Evolutionary conservation across 2,113 vertebrate species (phyloP).

Genomic region (Artemisiospiza belli): DNA sequence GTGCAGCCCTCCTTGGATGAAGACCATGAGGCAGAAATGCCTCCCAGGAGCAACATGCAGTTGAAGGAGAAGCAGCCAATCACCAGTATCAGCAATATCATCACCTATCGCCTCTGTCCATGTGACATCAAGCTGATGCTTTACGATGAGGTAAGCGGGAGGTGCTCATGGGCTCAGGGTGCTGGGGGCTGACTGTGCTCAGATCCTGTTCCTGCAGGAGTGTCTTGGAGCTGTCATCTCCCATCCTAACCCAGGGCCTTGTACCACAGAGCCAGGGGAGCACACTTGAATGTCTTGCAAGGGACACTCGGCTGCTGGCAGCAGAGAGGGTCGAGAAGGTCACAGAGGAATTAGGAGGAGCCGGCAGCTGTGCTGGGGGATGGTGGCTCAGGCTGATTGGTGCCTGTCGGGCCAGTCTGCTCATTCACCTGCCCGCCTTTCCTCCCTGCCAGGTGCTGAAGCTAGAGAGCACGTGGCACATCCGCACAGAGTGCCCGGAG

Average conservation of each 20-base stretch:
- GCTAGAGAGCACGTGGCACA: slow-evolving; percentile 63
- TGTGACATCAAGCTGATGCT: slow-evolving; percentile 84
- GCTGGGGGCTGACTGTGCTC: not conserved
- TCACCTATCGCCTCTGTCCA: slow-evolving; percentile 80
- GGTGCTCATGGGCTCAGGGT: not conserved
- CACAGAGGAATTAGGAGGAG: not conserved
- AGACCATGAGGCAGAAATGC: not conserved
- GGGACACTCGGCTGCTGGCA: not conserved
- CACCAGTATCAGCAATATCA: slow-evolving; percentile 78
- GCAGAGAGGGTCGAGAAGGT: not conserved
- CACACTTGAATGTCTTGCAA: not conserved
- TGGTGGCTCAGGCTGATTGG: not conserved
- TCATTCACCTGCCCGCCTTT: not conserved
- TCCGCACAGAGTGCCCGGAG: slow-evolving; percentile 55
- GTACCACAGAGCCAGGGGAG: not conserved
- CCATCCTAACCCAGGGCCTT: not conserved
- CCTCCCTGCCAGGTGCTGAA: slow-evolving; percentile 46
- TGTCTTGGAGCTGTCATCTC: not conserved
- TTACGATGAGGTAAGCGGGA: slow-evolving; percentile 87
- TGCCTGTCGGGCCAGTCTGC: not conserved
- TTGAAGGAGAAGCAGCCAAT: slow-evolving; percentile 72
- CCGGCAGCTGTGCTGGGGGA: not conserved
- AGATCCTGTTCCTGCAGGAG: not conserved
- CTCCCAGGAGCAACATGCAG: not conserved
- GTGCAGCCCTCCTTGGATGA: not conserved